These are phyloP conservation scores for Scaptodrosophila lebanonensis DNA, from an alignment of 1,140 invertebrate species.

Conservation along the genomic window DNA sequence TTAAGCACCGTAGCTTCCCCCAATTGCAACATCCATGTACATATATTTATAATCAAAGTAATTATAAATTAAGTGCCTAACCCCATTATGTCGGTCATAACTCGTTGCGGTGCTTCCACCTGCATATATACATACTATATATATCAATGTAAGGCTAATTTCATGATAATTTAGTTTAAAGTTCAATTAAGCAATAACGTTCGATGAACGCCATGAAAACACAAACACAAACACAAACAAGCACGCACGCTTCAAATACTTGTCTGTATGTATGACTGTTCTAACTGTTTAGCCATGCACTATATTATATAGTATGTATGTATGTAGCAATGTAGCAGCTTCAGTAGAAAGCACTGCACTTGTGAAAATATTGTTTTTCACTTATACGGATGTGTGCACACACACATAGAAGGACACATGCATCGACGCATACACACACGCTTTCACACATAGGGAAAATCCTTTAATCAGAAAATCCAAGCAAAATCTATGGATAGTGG, in stretches of 20 bases:
- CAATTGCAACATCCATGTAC: too few relatives aligned
- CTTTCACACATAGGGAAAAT: conserved; percentile 15
- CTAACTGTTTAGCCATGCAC: neutral
- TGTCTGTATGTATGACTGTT: conserved; percentile 7
- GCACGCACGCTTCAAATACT: conserved; percentile 8
- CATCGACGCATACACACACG: neutral
- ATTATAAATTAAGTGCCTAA: conserved; percentile 55
- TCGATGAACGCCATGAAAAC: conserved; percentile 32
- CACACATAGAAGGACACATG: conserved; percentile 9
- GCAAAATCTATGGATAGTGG: conserved; percentile 38
- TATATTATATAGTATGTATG: conserved; percentile 24
- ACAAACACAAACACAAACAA: conserved; percentile 10
- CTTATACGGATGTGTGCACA: conserved; percentile 23
- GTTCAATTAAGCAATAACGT: conserved; percentile 69
- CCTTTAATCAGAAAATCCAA: conserved; percentile 59
- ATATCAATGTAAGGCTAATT: neutral
- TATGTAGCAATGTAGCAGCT: conserved; percentile 10
- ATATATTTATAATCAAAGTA: too few relatives aligned
- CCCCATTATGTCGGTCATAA: conserved; percentile 38
- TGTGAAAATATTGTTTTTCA: conserved; percentile 68
- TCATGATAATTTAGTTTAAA: conserved; percentile 36
- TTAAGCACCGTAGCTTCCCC: too few relatives aligned
- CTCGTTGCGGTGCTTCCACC: conserved; percentile 4
- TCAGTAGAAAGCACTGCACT: conserved; percentile 32
- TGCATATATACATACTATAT: too few relatives aligned